These are phyloP conservation scores for Gnathonemus longibarbis DNA, from an alignment of 2,113 vertebrate species.

Conservation along the genomic window DNA sequence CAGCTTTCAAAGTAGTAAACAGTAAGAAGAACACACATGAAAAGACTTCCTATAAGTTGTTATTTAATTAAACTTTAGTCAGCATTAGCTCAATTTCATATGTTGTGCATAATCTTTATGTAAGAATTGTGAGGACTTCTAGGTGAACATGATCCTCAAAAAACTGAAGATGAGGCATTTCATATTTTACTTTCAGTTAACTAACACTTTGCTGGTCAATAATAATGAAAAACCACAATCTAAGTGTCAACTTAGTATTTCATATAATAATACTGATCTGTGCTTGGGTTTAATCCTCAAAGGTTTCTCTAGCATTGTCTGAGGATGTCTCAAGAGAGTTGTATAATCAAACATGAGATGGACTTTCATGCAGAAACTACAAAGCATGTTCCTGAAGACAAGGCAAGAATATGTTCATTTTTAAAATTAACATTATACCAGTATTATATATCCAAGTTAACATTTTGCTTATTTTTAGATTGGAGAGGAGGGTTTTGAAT, in stretches of 20 bases:
- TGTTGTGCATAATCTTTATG: background rate
- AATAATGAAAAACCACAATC: background rate
- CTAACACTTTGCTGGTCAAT: background rate
- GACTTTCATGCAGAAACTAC: constrained; percentile 30
- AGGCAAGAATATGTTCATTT: constrained; percentile 36
- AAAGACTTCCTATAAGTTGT: background rate
- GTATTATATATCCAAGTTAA: background rate
- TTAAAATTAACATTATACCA: background rate
- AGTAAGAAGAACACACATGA: constrained; percentile 12
- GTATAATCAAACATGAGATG: constrained; percentile 35
- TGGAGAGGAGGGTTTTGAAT: constrained; percentile 20
- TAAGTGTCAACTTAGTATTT: background rate
- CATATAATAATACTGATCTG: background rate
- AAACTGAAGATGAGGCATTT: background rate
- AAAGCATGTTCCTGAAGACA: constrained; percentile 13
- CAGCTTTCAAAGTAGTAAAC: constrained; percentile 62
- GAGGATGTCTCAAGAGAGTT: constrained; percentile 14
- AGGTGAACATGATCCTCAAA: background rate
- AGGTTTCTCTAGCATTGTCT: background rate
- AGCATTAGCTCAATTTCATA: background rate
- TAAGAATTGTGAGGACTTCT: background rate
- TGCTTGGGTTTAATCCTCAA: constrained; percentile 1
- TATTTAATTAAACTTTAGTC: background rate
- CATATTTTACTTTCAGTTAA: background rate
- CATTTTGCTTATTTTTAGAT: constrained; percentile 15